Conservation (phyloP, 1,140 invertebrate genomes). For the Chionoecetes opilio region DNA sequence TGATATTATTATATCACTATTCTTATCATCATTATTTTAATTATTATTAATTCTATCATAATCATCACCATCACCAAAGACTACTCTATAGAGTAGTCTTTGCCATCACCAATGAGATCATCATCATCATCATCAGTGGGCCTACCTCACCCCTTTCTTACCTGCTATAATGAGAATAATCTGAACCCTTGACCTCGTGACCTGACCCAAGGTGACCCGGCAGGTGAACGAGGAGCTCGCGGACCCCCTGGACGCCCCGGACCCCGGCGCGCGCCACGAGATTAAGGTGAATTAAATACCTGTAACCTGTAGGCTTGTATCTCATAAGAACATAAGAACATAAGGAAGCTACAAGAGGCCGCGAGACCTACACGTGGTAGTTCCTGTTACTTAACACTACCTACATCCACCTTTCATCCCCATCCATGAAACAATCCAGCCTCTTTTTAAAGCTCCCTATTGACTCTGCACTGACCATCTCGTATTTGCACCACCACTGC, state of each 20-base stretch:
- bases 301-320: no score
- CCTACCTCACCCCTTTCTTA: no score
- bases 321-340: no score
- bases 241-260: slow-evolving; percentile 64
- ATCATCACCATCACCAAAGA: not conserved
- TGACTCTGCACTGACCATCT: no score
- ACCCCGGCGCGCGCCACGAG: slow-evolving; percentile 51
- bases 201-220: slow-evolving; percentile 41
- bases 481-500: not conserved
- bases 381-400: no score
- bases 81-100: not conserved
- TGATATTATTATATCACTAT: not conserved
- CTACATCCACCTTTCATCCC: no score
- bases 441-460: no score
- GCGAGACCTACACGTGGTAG: no score
- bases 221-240: slow-evolving; percentile 76
- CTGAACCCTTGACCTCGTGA: not conserved
- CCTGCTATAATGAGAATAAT: not conserved
- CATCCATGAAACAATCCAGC: no score
- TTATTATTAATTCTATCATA: not conserved
- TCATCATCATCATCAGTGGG: no score
- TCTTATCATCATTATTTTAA: not conserved
- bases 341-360: no score
- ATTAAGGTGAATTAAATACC: slow-evolving; percentile 62
- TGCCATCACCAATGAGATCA: not conserved